phyloP scores from a whole-genome alignment of 1,140 invertebrate species.

The Drosophila suzukii region DNA sequence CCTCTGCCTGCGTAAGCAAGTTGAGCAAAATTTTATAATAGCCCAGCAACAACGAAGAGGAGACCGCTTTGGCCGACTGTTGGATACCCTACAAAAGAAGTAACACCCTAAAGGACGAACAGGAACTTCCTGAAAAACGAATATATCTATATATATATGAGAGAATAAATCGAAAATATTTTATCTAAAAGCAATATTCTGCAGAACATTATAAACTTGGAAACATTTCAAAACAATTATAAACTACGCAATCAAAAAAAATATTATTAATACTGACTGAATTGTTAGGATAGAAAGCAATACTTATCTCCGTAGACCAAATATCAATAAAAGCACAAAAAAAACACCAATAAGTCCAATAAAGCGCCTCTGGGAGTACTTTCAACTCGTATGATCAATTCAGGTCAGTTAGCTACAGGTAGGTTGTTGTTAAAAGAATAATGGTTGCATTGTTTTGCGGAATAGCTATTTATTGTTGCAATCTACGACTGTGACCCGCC shows the following conservation, averaged over 20 bases:
- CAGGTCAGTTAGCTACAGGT: neutral
- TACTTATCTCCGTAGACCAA: too few species aligned
- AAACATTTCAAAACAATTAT: too few species aligned
- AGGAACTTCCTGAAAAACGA: too few species aligned
- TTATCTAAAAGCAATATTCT: too few species aligned
- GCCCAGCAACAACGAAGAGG: neutral
- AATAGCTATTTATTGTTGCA: constrained; percentile 1
- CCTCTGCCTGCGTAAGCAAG: constrained; percentile 33
- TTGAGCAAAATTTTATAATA: constrained; percentile 17
- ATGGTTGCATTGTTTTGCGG: constrained; percentile 17
- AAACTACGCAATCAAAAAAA: too few species aligned
- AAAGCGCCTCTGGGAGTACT: neutral
- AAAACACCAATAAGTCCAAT: neutral
- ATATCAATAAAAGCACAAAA: neutral
- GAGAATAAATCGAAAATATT: too few species aligned
- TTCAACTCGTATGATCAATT: neutral
- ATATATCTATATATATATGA: too few species aligned
- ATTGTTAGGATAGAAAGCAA: neutral
- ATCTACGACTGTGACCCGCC: constrained; percentile 2
- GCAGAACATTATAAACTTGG: too few species aligned
- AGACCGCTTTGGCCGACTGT: neutral
- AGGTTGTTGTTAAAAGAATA: neutral
- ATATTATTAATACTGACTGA: too few species aligned
- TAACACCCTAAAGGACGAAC: neutral
- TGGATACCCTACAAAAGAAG: neutral